Evolutionary conservation across 2,888 invertebrate species (phyloP).

Genomic region (Seira sanloemensis): DNA sequence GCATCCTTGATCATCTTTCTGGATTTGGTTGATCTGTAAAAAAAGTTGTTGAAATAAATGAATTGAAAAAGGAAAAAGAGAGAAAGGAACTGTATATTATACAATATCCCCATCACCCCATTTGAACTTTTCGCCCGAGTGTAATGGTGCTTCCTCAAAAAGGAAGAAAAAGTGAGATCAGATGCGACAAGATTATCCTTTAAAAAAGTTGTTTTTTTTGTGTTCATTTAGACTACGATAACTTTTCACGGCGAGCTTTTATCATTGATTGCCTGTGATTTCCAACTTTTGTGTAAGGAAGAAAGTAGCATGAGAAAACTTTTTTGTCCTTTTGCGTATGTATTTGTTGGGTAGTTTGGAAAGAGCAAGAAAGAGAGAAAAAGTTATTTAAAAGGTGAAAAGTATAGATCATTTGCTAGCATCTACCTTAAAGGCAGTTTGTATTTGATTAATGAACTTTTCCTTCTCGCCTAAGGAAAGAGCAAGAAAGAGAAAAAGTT

Average conservation of each 20-base stretch:
- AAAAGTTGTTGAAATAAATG: constrained; percentile 23
- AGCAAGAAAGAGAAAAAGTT: constrained; percentile 9
- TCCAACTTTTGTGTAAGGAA: neutral
- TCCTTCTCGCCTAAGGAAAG: neutral
- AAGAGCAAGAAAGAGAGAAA: neutral
- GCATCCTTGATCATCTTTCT: constrained; percentile 70
- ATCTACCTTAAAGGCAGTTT: neutral
- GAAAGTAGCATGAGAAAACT: neutral
- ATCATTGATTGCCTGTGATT: constrained; percentile 10
- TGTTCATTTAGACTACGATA: constrained; percentile 16
- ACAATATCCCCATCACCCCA: neutral
- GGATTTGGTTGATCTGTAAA: constrained; percentile 71
- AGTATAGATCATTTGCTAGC: neutral
- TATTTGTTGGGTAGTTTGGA: no score
- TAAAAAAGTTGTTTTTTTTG: neutral
- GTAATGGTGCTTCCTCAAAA: no score
- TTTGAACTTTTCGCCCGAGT: no score
- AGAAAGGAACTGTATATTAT: no score
- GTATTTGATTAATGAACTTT: constrained; percentile 35
- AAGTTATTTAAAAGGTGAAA: constrained; percentile 1
- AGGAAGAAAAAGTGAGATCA: neutral
- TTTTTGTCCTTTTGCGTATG: neutral
- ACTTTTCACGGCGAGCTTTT: constrained; percentile 9
- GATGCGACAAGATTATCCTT: constrained; percentile 4
- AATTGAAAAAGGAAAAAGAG: neutral